phyloP scores from a whole-genome alignment of 2,888 invertebrate species.

The Petrophora chlorosata region DNA sequence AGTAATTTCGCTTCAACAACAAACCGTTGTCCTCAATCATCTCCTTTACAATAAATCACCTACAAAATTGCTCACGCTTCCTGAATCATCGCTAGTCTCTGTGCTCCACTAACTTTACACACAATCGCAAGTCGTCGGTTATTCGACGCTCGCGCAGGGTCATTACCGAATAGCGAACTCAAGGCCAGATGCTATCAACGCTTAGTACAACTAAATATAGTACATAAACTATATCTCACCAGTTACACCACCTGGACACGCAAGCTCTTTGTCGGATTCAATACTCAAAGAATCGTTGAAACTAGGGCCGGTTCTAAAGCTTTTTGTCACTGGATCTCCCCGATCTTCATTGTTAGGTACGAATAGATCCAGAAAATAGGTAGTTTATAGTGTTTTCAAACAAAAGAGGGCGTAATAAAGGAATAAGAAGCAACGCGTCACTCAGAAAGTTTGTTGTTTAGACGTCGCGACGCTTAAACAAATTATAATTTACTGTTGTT shows the following conservation, averaged over 20 bases:
- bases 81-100: slow-evolving; percentile 3
- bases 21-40: too few species aligned
- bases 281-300: slow-evolving; percentile 5
- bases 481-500: too few species aligned
- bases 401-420: slow-evolving; percentile 17
- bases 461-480: too few species aligned
- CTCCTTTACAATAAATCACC: too few species aligned
- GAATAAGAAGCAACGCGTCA: slow-evolving; percentile 15
- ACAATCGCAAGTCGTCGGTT: slow-evolving; percentile 54
- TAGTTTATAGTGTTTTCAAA: slow-evolving; percentile 4
- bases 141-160: slow-evolving; percentile 58
- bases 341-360: neutral
- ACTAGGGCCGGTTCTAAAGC: slow-evolving; percentile 6
- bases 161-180: slow-evolving; percentile 64
- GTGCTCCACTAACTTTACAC: slow-evolving; percentile 38
- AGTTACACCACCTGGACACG: slow-evolving; percentile 33
- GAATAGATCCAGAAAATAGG: neutral
- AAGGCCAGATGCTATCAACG: slow-evolving; percentile 62
- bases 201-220: slow-evolving; percentile 19
- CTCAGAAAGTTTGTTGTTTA: too few species aligned
- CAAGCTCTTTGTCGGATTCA: slow-evolving; percentile 27
- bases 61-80: neutral
- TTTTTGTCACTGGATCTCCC: slow-evolving; percentile 12
- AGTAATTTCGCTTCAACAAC: too few species aligned
- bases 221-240: slow-evolving; percentile 1